These are phyloP conservation scores for Hippopotamyrus pictus DNA, from an alignment of 2,797 vertebrate species.

Conservation along the genomic window DNA sequence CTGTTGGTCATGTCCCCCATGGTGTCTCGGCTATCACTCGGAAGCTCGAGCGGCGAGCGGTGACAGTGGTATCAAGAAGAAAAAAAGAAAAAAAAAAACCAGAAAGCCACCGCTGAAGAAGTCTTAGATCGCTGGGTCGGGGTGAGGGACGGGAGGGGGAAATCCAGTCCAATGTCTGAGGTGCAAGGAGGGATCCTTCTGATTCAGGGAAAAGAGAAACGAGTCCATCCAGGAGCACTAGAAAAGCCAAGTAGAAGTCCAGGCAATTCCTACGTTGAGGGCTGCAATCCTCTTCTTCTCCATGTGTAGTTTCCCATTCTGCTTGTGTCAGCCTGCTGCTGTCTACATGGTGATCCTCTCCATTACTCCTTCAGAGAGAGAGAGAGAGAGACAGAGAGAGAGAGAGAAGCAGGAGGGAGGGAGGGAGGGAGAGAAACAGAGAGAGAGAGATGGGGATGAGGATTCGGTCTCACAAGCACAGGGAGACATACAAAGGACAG, in stretches of 20 bases:
- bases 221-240: conserved; percentile 39
- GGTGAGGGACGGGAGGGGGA: neutral
- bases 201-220: conserved; percentile 18
- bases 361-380: conserved; percentile 70
- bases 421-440: conserved; percentile 29
- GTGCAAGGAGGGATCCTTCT: conserved; percentile 14
- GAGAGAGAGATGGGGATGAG: conserved; percentile 37
- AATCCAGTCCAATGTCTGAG: conserved; percentile 25
- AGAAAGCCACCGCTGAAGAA: conserved; percentile 38
- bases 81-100: conserved; percentile 35
- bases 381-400: conserved; percentile 36
- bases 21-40: conserved; percentile 55
- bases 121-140: neutral
- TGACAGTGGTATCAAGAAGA: conserved; percentile 30
- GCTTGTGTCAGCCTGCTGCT: conserved; percentile 59
- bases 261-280: conserved; percentile 69
- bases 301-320: conserved; percentile 86
- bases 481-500: neutral
- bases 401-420: conserved; percentile 33
- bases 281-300: conserved; percentile 84
- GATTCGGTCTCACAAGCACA: conserved; percentile 8
- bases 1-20: conserved; percentile 99
- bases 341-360: conserved; percentile 91
- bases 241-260: conserved; percentile 55
- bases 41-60: conserved; percentile 32